These are phyloP conservation scores for Eupsittula cactorum DNA, from an alignment of 2,113 vertebrate genomes.

Conservation along the genomic window DNA sequence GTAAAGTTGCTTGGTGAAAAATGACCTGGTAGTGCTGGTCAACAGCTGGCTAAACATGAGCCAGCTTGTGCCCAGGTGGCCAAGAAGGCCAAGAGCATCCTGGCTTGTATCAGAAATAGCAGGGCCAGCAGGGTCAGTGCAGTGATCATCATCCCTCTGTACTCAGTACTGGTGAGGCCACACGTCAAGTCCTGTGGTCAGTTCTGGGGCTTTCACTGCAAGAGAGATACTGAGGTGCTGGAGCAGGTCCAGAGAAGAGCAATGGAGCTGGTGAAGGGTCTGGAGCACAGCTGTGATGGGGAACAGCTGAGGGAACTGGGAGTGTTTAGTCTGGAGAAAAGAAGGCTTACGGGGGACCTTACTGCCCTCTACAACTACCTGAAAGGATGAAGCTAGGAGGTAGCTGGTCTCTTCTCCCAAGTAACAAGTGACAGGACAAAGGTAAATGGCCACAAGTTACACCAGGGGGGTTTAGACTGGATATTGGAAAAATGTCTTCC, in stretches of 20 bases:
- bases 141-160: background rate
- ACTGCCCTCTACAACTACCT: background rate
- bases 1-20: background rate
- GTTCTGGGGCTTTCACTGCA: background rate
- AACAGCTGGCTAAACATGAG: background rate
- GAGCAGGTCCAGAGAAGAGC: background rate
- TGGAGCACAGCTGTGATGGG: background rate
- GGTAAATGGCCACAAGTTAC: background rate
- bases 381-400: background rate
- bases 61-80: background rate
- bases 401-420: background rate
- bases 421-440: background rate
- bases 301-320: background rate
- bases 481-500: background rate
- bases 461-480: background rate
- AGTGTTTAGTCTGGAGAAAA: background rate
- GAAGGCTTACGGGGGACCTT: background rate
- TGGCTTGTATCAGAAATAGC: background rate
- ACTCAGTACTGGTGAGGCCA: background rate
- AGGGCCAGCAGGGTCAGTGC: background rate
- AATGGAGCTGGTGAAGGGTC: background rate
- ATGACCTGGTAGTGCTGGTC: background rate
- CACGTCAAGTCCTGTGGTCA: background rate
- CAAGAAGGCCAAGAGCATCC: background rate
- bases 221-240: background rate